phyloP scores from a whole-genome alignment of 2,113 vertebrate species.

The Ageneiosus marmoratus region DNA sequence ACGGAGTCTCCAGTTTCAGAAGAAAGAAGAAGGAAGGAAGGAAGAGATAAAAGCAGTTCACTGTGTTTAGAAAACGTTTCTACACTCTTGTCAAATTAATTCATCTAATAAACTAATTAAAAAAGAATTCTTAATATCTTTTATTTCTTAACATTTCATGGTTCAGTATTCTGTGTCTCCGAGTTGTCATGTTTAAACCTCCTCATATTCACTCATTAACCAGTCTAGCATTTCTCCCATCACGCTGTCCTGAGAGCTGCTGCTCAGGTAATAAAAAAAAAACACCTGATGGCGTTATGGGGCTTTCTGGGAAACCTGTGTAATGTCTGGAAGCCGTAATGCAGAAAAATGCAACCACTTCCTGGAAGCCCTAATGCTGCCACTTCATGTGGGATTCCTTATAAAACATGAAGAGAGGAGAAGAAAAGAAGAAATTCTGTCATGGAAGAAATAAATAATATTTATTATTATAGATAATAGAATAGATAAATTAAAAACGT shows the following conservation, averaged over 20 bases:
- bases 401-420: neutral
- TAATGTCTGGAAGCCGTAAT: too few relatives aligned
- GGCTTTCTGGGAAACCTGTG: neutral
- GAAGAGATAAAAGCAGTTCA: neutral
- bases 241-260: neutral
- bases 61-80: too few relatives aligned
- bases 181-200: neutral
- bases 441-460: neutral
- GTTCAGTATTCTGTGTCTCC: too few relatives aligned
- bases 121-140: too few relatives aligned
- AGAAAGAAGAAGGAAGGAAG: neutral
- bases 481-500: neutral
- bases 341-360: too few relatives aligned
- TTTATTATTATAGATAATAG: neutral
- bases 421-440: neutral
- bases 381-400: neutral
- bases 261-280: neutral
- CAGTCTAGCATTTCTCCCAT: neutral
- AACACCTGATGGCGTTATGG: neutral
- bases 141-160: too few relatives aligned
- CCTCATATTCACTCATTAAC: neutral
- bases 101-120: too few relatives aligned
- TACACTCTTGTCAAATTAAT: too few relatives aligned
- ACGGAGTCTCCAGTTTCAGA: slow-evolving; percentile 8
- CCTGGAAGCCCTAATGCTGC: too few relatives aligned